Evolutionary conservation across 2,888 invertebrate species (phyloP).

Genomic region (Drosophila dives): DNA sequence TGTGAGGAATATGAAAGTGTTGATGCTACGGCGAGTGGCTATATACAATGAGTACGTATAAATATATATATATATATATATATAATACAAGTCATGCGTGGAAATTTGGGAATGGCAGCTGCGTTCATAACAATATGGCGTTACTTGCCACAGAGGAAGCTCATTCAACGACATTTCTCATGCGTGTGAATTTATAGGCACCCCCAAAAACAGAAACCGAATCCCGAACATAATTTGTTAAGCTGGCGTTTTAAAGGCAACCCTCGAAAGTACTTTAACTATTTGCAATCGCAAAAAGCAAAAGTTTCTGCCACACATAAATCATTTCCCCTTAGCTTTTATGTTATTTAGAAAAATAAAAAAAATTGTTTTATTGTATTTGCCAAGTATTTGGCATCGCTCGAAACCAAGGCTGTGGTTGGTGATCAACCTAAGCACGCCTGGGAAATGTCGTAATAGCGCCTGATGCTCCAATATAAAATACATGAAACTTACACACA

Average conservation of each 20-base stretch:
- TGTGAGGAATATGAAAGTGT: slow-evolving; percentile 53
- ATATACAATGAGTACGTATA: background rate
- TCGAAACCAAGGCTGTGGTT: slow-evolving; percentile 35
- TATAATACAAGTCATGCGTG: slow-evolving; percentile 73
- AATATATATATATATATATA: slow-evolving; percentile 3
- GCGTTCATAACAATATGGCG: slow-evolving; percentile 64
- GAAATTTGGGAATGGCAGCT: slow-evolving; percentile 70
- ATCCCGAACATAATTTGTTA: slow-evolving; percentile 44
- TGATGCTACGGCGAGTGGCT: slow-evolving; percentile 39
- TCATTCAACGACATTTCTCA: slow-evolving; percentile 75
- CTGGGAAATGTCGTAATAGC: slow-evolving; percentile 74
- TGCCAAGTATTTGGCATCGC: slow-evolving; percentile 36
- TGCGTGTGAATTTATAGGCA: slow-evolving; percentile 72
- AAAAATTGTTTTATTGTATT: slow-evolving; percentile 54
- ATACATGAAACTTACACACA: slow-evolving; percentile 56
- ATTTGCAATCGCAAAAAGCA: slow-evolving; percentile 64
- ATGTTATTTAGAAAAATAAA: slow-evolving; percentile 70
- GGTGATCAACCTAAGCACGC: slow-evolving; percentile 43
- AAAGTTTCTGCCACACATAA: slow-evolving; percentile 69
- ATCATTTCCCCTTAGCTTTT: slow-evolving; percentile 76
- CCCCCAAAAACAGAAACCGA: slow-evolving; percentile 8
- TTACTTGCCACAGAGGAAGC: slow-evolving; percentile 14
- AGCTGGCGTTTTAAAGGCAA: slow-evolving; percentile 43
- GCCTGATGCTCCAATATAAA: slow-evolving; percentile 65
- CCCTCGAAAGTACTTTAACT: slow-evolving; percentile 63